Evolutionary conservation across 2,113 vertebrate genomes (phyloP), one percentile per base, ranked within the genome.

Genomic region (Anguilla japonica): DNA sequence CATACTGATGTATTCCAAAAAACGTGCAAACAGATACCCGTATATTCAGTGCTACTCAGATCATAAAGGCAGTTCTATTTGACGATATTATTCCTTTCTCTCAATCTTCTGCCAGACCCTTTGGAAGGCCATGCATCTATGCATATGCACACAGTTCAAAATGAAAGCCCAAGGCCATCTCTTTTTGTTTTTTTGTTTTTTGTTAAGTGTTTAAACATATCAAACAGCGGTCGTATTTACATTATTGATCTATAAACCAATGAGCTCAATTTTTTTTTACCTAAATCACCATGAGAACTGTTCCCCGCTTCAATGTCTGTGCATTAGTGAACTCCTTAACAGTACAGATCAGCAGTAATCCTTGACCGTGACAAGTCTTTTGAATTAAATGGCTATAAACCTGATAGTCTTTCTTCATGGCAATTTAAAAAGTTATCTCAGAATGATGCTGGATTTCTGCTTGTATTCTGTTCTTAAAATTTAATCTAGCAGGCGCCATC

Each of bases 241-340:
- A 87, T 63, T 87, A 87, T 87, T 84, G 29, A 87, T 87, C 82
- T 29, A 9, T 20, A 79, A 84, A 67, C 84, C 53, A 46, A 63
- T 81, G 43, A 53, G 86, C 82, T 11, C 53, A 75, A 34, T 78
- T 22, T 78, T 22, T 43, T 29, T 84, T 43, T 71, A 83, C 71
- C 39, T 80, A 80, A 84, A 87, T 79, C 60, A 79, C 53, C n/a
- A 3, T 5, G 57, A 39, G 0, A 75, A 87, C 75, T 41, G 41
- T 8, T 8, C 39, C 41, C 39, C 26, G 29, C 41, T 53, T 26
- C 41, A 43, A 7, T 20, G 50, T 41, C 16, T 80, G 50, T 39
- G 57, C 34, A 34, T 18, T 63, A 9, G 50, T 67, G 63, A 84
- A 81, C 78, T 13, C 26, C 40, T n/a, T 29, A 22, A 80, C 78